These are phyloP conservation scores for Fragum sueziense DNA, from an alignment of 2,888 invertebrate species.

Conservation along the genomic window DNA sequence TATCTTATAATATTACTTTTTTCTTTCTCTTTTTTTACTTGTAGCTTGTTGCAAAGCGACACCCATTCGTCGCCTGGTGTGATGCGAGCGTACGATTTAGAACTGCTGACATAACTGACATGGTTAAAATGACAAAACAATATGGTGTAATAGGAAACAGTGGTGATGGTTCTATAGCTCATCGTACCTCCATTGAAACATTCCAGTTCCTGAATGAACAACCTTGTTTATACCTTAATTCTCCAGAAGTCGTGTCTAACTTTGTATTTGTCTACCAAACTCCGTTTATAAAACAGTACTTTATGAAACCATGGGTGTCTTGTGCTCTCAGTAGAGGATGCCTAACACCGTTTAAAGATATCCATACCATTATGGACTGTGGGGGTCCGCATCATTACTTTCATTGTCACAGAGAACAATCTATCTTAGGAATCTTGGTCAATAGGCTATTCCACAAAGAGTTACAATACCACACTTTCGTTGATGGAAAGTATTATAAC, in stretches of 20 bases:
- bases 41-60: no score
- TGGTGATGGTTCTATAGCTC: neutral
- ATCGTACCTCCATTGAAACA: neutral
- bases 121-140: neutral
- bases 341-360: neutral
- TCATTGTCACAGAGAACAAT: conserved; percentile 18
- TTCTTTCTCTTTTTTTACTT: no score
- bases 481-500: neutral
- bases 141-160: neutral
- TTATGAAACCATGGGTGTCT: conserved; percentile 1
- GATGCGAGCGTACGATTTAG: no score
- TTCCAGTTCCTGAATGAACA: neutral
- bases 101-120: neutral
- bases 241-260: neutral
- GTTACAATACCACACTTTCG: neutral
- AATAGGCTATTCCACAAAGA: neutral
- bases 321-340: neutral
- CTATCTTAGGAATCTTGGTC: conserved; percentile 4
- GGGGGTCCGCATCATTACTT: neutral
- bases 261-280: neutral
- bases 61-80: no score
- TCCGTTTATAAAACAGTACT: neutral
- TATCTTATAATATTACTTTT: no score
- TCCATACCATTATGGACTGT: neutral
- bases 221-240: neutral